Evolutionary conservation across 2,797 vertebrate species (phyloP).

Genomic region (Aulostomus chinensis): DNA sequence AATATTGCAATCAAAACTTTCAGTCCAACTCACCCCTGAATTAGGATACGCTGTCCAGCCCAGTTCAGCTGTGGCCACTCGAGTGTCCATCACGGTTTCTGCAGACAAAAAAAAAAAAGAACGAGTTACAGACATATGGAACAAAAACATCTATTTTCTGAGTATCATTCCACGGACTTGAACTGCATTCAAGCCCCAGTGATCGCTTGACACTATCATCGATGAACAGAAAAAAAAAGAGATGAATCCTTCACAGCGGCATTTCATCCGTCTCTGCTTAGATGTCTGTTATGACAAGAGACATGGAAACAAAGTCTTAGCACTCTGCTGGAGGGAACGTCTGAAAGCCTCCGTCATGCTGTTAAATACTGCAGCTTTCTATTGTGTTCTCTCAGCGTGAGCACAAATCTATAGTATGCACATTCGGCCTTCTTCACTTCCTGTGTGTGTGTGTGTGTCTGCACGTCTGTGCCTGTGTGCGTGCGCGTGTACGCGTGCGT

Average conservation of each 20-base stretch:
- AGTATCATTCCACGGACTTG: constrained; percentile 45
- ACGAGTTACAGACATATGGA: neutral
- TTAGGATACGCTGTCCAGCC: constrained; percentile 97
- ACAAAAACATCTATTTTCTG: constrained; percentile 54
- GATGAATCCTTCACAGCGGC: constrained; percentile 47
- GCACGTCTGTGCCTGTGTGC: too few relatives aligned
- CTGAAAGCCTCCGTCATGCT: constrained; percentile 46
- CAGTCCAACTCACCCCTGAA: constrained; percentile 88
- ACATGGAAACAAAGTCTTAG: constrained; percentile 49
- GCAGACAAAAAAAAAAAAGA: constrained; percentile 41
- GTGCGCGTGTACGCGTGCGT: neutral
- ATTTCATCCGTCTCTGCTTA: constrained; percentile 52
- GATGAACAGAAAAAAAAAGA: constrained; percentile 51
- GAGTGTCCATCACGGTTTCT: constrained; percentile 98
- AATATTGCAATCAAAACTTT: too few relatives aligned
- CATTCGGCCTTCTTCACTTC: too few relatives aligned
- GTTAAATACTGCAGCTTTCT: constrained; percentile 48
- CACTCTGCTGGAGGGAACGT: constrained; percentile 42
- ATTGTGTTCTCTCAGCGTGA: constrained; percentile 29
- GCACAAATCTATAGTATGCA: constrained; percentile 17
- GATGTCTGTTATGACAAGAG: constrained; percentile 51
- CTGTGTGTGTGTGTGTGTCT: too few relatives aligned
- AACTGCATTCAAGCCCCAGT: constrained; percentile 56
- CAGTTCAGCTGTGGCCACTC: constrained; percentile 96
- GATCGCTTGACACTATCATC: constrained; percentile 65